Evolutionary conservation across 2,113 vertebrate species (phyloP), one percentile per base, ranked within the genome.

Genomic region (Ciconia boyciana): DNA sequence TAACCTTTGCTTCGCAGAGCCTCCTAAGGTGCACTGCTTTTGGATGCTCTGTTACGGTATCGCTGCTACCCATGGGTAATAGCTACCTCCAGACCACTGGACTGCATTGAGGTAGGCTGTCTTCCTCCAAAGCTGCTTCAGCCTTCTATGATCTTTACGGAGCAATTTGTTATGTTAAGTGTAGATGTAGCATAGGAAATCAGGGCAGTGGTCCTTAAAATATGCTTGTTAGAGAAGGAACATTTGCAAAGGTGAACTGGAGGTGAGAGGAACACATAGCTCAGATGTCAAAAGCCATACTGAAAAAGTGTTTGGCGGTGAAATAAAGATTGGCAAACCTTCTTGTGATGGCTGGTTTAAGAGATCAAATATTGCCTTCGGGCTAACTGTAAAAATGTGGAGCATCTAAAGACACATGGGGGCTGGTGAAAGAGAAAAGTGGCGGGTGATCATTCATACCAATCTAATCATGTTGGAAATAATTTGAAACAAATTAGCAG

Each of bases 161-260:
- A 75, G 32, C 24, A 55, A 66, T 91, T 83, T 88, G 32, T 94
- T 77, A 44, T 18, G n/a, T 44, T 83, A 76, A 94, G 48, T n/a
- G 39, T 49, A 55, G 62, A 58, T 0, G 0, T 5, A 74, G 20
- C 36, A 65, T 9, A 74, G 46, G 52, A 44, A 32, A 83, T 43
- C 22, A 48, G 60, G 55, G 51, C 68, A 89, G 69, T 26, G 26
- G 89, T 64, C 77, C 94, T 94, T 81, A 92, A 87, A 96, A 71
- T 55, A 22, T 5, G 28, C 60, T 75, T 78, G 55, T n/a, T 81
- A 60, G 55, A 87, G 62, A 75, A 89, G 46, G 51, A 90, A 7
- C 8, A 1, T 75, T 93, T 26, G 17, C 25, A 54, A 84, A 92
- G 72, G 46, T 94, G 80, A 95, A 78, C 26, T 60, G 62, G n/a